Conservation (phyloP, 2,797 vertebrate species). For the Acrossocheilus fasciatus region DNA sequence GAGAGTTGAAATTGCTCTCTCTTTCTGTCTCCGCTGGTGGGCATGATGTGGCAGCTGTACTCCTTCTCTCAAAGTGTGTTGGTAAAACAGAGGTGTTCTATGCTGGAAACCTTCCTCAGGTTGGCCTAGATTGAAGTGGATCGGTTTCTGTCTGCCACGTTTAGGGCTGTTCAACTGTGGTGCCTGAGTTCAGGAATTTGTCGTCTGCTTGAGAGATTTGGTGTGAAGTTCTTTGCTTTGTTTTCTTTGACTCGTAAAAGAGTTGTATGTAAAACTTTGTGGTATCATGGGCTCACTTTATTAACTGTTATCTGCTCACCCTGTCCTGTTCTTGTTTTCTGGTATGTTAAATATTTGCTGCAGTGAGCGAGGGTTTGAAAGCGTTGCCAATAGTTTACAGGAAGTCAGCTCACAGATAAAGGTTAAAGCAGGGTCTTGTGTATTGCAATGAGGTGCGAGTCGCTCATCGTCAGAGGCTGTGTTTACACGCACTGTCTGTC, state of each 20-base stretch:
- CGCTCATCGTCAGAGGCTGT: conserved; percentile 1
- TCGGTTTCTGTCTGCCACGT: not conserved
- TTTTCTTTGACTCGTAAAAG: not conserved
- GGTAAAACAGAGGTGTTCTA: not conserved
- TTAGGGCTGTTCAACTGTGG: conserved; percentile 1
- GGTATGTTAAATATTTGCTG: conserved; percentile 44
- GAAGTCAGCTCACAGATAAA: conserved; percentile 34
- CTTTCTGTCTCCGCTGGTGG: conserved; percentile 2
- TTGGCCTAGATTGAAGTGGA: conserved; percentile 24
- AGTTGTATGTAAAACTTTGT: conserved; percentile 17
- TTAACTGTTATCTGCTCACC: conserved; percentile 29
- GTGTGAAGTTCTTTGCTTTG: conserved; percentile 26
- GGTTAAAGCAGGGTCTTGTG: conserved; percentile 43
- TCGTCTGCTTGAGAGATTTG: conserved; percentile 24
- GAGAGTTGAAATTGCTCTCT: not conserved
- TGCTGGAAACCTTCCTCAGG: conserved; percentile 24
- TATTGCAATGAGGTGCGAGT: conserved; percentile 39
- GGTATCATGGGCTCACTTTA: conserved; percentile 10
- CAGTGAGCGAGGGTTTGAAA: not conserved
- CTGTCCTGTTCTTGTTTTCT: conserved; percentile 31
- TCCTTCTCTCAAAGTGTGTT: not conserved
- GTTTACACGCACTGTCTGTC: conserved; percentile 17
- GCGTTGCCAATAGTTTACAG: not conserved
- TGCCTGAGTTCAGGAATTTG: not conserved
- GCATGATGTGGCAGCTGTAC: not conserved